A percentile compares a stretch with the other conserved stretches of the same genome.
phyloP scores from a whole-genome alignment of 2,797 vertebrate genomes.

The Danio aesculapii region DNA sequence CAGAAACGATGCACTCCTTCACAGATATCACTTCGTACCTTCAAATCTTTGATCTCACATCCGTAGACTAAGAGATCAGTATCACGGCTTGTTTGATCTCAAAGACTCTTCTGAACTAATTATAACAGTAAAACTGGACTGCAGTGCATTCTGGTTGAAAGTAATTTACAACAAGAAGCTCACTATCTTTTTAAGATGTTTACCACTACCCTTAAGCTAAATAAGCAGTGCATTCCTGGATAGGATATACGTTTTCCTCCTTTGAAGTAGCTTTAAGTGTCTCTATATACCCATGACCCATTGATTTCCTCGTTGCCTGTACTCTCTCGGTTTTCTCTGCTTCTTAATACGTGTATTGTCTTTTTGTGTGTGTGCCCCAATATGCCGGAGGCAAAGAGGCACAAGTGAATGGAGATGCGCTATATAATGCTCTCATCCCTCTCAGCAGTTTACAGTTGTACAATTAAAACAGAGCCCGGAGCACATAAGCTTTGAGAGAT shows the following conservation, averaged over 20 bases:
- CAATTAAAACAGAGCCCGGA: constrained; percentile 28
- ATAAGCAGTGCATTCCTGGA: neutral
- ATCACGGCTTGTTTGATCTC: constrained; percentile 37
- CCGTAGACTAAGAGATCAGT: constrained; percentile 7
- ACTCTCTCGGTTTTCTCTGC: neutral
- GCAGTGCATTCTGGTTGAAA: constrained; percentile 14
- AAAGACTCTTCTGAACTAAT: constrained; percentile 22
- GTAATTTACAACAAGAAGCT: constrained; percentile 1
- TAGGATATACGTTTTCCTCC: neutral
- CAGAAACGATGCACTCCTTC: constrained; percentile 1
- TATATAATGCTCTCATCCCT: neutral
- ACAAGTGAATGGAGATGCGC: neutral
- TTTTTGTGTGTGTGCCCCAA: constrained; percentile 8
- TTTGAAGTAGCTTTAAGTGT: constrained; percentile 5
- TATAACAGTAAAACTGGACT: neutral
- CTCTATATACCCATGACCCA: constrained; percentile 20
- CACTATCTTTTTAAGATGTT: constrained; percentile 24
- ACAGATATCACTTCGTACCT: constrained; percentile 19
- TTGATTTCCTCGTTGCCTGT: neutral
- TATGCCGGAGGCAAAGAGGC: constrained; percentile 7
- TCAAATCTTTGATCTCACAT: constrained; percentile 16
- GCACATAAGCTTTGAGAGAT: neutral
- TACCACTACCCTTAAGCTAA: neutral
- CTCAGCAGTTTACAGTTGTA: constrained; percentile 8
- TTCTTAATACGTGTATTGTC: constrained; percentile 22